Evolutionary conservation across 2,797 vertebrate species (phyloP).

Genomic region (Tarsius wallacei): DNA sequence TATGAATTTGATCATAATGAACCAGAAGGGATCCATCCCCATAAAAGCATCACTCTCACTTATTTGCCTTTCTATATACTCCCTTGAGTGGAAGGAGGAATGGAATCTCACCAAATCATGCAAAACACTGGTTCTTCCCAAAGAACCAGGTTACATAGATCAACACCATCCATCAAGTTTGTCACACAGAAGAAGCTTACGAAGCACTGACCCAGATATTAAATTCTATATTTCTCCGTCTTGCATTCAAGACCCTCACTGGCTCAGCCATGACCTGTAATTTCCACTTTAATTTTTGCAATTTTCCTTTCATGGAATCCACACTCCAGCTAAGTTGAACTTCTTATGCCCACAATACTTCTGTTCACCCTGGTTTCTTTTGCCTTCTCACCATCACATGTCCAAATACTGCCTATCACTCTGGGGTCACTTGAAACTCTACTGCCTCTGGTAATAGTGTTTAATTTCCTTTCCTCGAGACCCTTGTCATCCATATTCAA

Average conservation of each 20-base stretch:
- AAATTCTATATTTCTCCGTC: neutral
- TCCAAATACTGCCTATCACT: neutral
- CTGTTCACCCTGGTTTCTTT: neutral
- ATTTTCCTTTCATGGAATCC: too few relatives aligned
- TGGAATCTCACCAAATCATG: neutral
- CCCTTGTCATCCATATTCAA: neutral
- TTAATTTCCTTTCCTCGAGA: neutral
- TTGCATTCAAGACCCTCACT: neutral
- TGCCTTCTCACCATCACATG: accelerated
- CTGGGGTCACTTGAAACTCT: neutral
- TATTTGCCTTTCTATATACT: neutral
- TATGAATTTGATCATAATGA: neutral
- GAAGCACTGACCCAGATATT: slow-evolving; percentile 44
- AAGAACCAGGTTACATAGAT: neutral
- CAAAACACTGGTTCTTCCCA: neutral
- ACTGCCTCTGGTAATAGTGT: neutral
- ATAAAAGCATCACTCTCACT: neutral
- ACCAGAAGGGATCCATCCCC: neutral
- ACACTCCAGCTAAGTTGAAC: neutral
- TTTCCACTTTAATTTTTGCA: neutral
- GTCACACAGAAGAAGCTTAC: neutral
- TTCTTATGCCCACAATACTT: accelerated
- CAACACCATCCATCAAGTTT: slow-evolving; percentile 56
- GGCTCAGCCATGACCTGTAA: neutral
- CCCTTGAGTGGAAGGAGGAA: neutral